Base-by-base conservation (phyloP, 2,797 vertebrate species). In the Myoxocephalus aenaeus region DNA sequence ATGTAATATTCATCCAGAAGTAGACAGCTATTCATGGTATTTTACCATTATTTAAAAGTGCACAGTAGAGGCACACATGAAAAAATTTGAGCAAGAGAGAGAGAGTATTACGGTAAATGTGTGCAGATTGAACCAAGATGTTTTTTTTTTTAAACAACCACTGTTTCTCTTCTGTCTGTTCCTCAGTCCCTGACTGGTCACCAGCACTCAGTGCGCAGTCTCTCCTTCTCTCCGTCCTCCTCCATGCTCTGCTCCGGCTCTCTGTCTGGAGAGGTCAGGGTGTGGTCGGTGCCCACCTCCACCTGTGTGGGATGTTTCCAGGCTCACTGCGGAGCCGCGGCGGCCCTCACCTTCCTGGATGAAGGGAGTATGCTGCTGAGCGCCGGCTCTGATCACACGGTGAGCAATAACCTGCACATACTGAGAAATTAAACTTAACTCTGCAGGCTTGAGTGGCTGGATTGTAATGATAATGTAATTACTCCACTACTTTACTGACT, bases 241-340 rank as follows among this genome's bases (percentile, higher is more conserved):
- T 90, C 91, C 14, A 87, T 95, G 69, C 92, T 97, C 42, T 95
- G 95, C 70, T 94, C 96, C 0, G 96, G 96, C 48, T 94, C 93
- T 10, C 46, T 97, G 73, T 93, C 93, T 2, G 94, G 96, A 13
- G 95, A 94, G 75, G 93, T 97, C 53, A 92, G 94, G 70, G 92
- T 98, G 62, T 98, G 97, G 97, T 95, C 96, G 0, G 93, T 96
- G 88, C 75, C 89, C n/a, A 87, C 92, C 65, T 91, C 90, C 46
- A 82, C 92, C 34, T 95, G 89, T 15, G 93, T 97, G 72, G 95
- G 94, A 13, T 84, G 90, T 82, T 97, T 95, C 87, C 91, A 92
- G 72, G 96, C 96, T 86, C 97, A 98, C 87, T 0, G 3, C 0
- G 96, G 96, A 32, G 90, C 92, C 15, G 80, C 94, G 0, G 81